Evolutionary conservation across 2,113 vertebrate species (phyloP), one percentile per base, ranked within the genome.

Genomic region (Polypterus senegalus): DNA sequence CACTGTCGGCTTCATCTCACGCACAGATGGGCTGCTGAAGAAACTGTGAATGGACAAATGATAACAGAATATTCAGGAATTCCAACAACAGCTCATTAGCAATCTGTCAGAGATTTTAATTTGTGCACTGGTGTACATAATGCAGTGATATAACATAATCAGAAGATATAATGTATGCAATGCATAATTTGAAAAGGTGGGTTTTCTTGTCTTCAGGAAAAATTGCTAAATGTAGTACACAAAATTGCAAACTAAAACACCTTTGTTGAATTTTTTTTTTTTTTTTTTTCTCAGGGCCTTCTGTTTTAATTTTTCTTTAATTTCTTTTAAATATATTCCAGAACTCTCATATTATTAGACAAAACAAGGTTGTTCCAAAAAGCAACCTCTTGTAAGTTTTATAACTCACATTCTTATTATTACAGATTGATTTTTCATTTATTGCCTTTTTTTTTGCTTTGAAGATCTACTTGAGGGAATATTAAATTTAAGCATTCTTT

Each of bases 51-150:
- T 56, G 83, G 83, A 84, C 80, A 80, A 81, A 85, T 9, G 72
- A 76, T 86, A 88, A 88, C 86, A 85, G 83, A 81, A 78, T 73
- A 74, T 62, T 77, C 77, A 74, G 71, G 77, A 74, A 73, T 81
- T 85, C 80, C 83, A 88, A 79, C 85, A 87, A 77, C 78, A 76
- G 81, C 81, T 89, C 88, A 85, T 90, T 90, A 88, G 85, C 87
- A 86, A 84, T 86, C 86, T 91, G 88, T 85, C 85, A 86, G 74
- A 75, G 78, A 77, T 78, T 82, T 84, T 81, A 83, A 83, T 88
- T 77, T 77, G 74, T 77, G 69, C 70, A 73, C 75, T 73, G 68
- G 64, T 77, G 79, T 74, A 77, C 70, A 65, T 71, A 83, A 81
- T 74, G 69, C 68, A 76, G 77, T 67, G 69, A 68, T 77, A 78